Evolutionary conservation across 23 tunicate species (phyloP), one percentile per base, ranked within the genome.

Genomic region (Styela clava): DNA sequence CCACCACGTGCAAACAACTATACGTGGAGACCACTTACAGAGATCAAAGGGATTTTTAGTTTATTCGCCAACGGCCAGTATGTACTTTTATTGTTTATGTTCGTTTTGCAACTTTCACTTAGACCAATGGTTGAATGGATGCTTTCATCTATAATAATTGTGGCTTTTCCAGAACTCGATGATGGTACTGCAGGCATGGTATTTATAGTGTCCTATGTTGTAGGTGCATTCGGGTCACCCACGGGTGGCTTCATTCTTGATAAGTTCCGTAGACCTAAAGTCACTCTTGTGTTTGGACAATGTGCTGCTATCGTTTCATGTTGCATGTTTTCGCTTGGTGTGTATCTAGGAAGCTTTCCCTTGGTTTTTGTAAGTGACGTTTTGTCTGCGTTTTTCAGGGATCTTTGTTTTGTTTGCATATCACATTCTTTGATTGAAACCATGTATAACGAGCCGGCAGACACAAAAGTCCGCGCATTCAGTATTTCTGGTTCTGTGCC

Each of bases 391-490:
- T 71, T 71, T 71, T 71, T 29, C 35, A 33, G 77, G 16, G 77
- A 71, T 71, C 29, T 71, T 30, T 71, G 77, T 71, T 71, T 71
- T 34, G 35, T 71, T 3, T 71, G 77, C 16, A 71, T 71, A 28
- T 71, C 77, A 3, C 77, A 71, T 71, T 71, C 77, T 3, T 29
- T 71, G 3, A 35, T 71, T 33, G 35, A 71, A 30, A 71, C 77
- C 5, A 21, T 71, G 37, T 71, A 27, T 5, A 30, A 31, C 24
- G 77, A 71, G 29, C 24, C 32, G 20, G 34, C 27, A 3, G 77
- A 33, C 35, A 29, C 35, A 22, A 71, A 71, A 30, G 35, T 71
- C 12, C 32, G 77, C 32, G 77, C 18, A 16, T 71, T 71, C 35
- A 71, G 77, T 71, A 71, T 71, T 28, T 33, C 77, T 31, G 35